These are phyloP conservation scores for Helostoma temminkii DNA, from an alignment of 2,797 vertebrate genomes.

Conservation along the genomic window DNA sequence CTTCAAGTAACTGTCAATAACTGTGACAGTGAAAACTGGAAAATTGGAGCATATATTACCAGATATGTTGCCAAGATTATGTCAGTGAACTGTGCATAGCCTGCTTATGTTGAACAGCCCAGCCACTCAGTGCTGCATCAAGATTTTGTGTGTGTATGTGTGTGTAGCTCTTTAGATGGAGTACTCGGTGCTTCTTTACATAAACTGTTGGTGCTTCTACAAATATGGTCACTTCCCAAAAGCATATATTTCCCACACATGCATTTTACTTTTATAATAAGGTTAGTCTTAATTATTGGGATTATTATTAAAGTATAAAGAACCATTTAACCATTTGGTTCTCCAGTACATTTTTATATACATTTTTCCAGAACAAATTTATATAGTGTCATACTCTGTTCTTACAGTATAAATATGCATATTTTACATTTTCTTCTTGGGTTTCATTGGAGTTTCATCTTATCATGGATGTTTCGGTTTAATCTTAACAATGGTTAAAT, in stretches of 20 bases:
- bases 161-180: constrained; percentile 17
- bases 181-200: constrained; percentile 4
- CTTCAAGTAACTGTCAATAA: constrained; percentile 40
- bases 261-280: neutral
- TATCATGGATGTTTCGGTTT: neutral
- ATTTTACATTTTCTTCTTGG: constrained; percentile 6
- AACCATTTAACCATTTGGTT: no score
- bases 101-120: constrained; percentile 44
- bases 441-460: constrained; percentile 10
- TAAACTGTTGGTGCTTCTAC: constrained; percentile 16
- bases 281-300: no score
- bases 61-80: constrained; percentile 62
- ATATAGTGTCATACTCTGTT: no score
- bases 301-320: no score
- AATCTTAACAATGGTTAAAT: neutral
- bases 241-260: constrained; percentile 19
- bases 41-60: constrained; percentile 54
- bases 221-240: constrained; percentile 20
- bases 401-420: neutral
- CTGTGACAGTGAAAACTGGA: constrained; percentile 48
- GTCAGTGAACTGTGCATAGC: constrained; percentile 52
- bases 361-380: no score
- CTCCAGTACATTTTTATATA: no score
- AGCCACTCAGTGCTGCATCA: constrained; percentile 20
- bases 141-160: constrained; percentile 30